Evolutionary conservation across 2,113 vertebrate genomes (phyloP), one percentile per base, ranked within the genome.

Genomic region (Gobius niger): DNA sequence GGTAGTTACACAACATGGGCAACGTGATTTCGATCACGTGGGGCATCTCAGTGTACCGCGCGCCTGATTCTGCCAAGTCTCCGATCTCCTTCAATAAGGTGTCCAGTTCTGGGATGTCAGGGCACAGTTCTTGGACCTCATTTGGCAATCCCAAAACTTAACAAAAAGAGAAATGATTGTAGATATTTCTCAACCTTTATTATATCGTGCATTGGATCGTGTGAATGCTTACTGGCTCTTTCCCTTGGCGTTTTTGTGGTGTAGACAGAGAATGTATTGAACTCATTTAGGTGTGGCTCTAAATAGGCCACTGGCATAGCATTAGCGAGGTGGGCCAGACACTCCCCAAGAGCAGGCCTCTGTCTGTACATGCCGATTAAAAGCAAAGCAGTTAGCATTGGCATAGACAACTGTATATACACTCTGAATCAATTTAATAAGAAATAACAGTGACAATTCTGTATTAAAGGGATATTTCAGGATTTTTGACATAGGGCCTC

Each of bases 31-130:
- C 96, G 5, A 98, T 98, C 54, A 98, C 95, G 1, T 98, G 96
- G 0, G 96, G 96, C 96, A 98, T 98, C 87, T 98, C 96, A 0
- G 96, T 98, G 81, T 98, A 98, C 7, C 96, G 96, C 6, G 96
- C 96, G 0, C 96, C 96, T 0, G 96, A 98, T 70, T 97, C 96
- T 0, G 96, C 96, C 87, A 98, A 88, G n/a, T 94, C 95, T 0
- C 94, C 91, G 0, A 98, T 98, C 16, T 96, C 96, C 10, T 94
- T 93, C 81, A 96, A 92, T 56, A 98, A 90, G 42, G 78, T 44
- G 65, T 96, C 93, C 73, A 98, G 90, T 81, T 94, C 92, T 0
- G 96, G 96, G 42, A 98, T 96, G 84, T 97, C 96, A 0, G 93
- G 93, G 76, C 96, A 98, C 88, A 98, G 89, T 78, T 98, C 96